phyloP scores from a whole-genome alignment of 2,797 vertebrate species.

The Anabacerthia variegaticeps region DNA sequence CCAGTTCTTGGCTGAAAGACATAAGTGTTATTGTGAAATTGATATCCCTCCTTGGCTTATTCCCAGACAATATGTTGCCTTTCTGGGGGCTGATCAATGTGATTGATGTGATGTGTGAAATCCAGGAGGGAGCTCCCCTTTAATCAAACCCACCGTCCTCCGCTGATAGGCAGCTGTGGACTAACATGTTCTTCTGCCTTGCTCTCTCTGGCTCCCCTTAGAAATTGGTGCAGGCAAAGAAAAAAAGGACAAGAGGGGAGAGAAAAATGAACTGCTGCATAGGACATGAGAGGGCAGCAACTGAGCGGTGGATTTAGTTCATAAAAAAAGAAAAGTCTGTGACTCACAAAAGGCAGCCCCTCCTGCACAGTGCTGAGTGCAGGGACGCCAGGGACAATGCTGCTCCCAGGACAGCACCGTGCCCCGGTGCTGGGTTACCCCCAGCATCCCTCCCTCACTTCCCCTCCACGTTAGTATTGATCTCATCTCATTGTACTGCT shows the following conservation, averaged over 20 bases:
- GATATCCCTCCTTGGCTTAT: conserved; percentile 86
- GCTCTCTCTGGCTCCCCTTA: conserved; percentile 51
- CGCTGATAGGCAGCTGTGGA: conserved; percentile 81
- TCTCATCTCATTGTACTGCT: neutral
- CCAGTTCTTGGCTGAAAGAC: conserved; percentile 79
- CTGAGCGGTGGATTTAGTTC: conserved; percentile 40
- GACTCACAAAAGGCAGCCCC: neutral
- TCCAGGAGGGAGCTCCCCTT: conserved; percentile 83
- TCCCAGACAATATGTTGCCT: conserved; percentile 93
- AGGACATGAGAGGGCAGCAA: conserved; percentile 79
- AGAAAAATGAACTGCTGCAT: neutral
- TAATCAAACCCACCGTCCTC: conserved; percentile 87
- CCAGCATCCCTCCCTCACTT: neutral
- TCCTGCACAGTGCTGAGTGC: neutral
- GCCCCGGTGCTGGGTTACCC: neutral
- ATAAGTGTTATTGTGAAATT: conserved; percentile 84
- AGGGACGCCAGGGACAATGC: neutral
- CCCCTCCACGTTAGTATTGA: neutral
- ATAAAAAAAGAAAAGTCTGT: neutral
- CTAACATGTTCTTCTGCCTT: conserved; percentile 76
- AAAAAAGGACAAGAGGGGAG: neutral
- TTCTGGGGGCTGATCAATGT: conserved; percentile 91
- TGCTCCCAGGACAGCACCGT: neutral
- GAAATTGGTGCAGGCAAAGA: conserved; percentile 49
- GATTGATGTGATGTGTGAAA: conserved; percentile 89